Evolutionary conservation across 2,113 vertebrate species (phyloP), one percentile per base, ranked within the genome.

Genomic region (Albula goreensis): DNA sequence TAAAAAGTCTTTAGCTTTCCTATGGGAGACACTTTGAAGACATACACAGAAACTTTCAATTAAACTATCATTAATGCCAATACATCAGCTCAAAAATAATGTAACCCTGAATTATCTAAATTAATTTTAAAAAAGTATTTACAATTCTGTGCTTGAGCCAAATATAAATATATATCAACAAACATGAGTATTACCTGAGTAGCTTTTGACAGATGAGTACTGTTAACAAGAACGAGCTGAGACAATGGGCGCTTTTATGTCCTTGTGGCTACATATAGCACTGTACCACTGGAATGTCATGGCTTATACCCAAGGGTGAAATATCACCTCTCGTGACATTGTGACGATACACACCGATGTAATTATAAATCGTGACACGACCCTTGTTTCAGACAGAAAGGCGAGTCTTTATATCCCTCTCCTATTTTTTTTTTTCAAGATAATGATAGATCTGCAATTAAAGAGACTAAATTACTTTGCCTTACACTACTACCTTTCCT

Each of bases 221-320:
- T 22, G 49, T 82, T 51, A 15, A 90, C 86, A 88, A 91, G 66
- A 52, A 85, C 85, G 77, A 84, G 82, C 63, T 85, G 49, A 90
- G 86, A 93, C 93, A 93, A 94, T 92, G 90, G 88, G 88, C 87
- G 91, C 90, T 90, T 95, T 92, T 92, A 93, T 93, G 85, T 90
- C 82, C 7, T 78, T 51, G 84, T 87, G 80, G 86, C 52, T n/a
- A 86, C 83, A 94, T 94, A 94, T 93, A 94, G 94, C 85, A 90
- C 90, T 88, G 89, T 92, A 85, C 87, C 89, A 87, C 52, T 93
- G 84, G 92, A 96, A 94, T 94, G 93, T 81, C 82, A 90, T 94
- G 94, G 94, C 92, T 85, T 1, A 7, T 82, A 83, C 74, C 92
- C 92, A 88, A 78, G 86, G 81, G 87, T 90, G 86, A 92, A 91